phyloP scores from a whole-genome alignment of 2,888 invertebrate species.

The Sarcophaga subvicina region DNA sequence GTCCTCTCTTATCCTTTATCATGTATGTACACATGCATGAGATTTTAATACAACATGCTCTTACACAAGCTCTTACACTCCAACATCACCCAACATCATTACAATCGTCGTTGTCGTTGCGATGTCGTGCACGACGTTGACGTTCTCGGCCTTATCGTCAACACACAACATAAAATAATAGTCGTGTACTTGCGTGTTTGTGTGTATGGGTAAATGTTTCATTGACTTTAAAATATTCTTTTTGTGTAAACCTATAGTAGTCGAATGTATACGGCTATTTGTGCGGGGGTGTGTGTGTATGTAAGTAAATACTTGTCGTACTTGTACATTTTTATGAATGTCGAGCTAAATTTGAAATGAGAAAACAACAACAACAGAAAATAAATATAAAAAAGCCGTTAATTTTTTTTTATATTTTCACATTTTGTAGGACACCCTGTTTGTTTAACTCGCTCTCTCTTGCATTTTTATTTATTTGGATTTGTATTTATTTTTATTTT shows the following conservation, averaged over 20 bases:
- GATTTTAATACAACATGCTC: not conserved
- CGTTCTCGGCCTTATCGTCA: not conserved
- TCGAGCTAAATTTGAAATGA: conserved; percentile 34
- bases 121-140: not conserved
- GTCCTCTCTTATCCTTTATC: not conserved
- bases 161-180: conserved; percentile 5
- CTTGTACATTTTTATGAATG: conserved; percentile 47
- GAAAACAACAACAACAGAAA: conserved; percentile 14
- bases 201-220: conserved; percentile 51
- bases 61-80: not conserved
- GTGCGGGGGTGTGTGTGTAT: conserved; percentile 11
- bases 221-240: conserved; percentile 59
- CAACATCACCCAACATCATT: not conserved
- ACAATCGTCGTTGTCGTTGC: not conserved
- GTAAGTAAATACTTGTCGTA: conserved; percentile 18
- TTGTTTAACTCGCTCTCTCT: not conserved
- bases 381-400: not conserved
- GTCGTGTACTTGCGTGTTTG: not conserved
- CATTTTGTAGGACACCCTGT: conserved; percentile 44
- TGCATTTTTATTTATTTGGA: not conserved
- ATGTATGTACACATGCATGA: not conserved
- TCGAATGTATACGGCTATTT: not conserved
- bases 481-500: not conserved
- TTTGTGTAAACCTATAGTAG: not conserved
- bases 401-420: not conserved